A percentile compares a stretch with the other conserved stretches of the same genome.
phyloP scores from a whole-genome alignment of 1,140 invertebrate species.

The Drosophila subpulchrella region DNA sequence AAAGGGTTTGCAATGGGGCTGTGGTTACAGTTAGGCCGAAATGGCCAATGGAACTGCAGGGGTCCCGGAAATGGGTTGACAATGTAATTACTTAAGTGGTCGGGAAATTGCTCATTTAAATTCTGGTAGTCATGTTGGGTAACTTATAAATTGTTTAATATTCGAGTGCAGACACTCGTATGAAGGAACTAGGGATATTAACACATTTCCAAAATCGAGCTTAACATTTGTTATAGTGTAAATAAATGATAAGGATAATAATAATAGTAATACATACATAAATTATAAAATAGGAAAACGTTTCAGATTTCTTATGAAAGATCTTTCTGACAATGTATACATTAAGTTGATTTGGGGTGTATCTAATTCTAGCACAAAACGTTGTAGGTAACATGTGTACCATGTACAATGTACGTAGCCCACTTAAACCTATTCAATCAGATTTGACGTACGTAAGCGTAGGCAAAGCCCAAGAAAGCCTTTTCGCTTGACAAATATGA shows the following conservation, averaged over 20 bases:
- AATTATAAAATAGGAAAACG: too few relatives aligned
- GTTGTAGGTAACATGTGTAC: too few relatives aligned
- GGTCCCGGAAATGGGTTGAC: constrained; percentile 25
- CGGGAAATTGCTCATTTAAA: constrained; percentile 31
- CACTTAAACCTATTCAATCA: constrained; percentile 9
- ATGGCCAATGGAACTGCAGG: constrained; percentile 19
- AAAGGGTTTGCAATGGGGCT: constrained; percentile 4
- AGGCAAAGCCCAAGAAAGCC: constrained; percentile 21
- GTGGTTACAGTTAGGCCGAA: neutral
- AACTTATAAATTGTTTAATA: neutral
- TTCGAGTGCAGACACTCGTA: neutral
- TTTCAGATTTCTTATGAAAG: neutral
- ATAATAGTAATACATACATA: too few relatives aligned
- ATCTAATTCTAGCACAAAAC: too few relatives aligned
- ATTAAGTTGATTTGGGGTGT: too few relatives aligned
- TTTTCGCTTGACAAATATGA: constrained; percentile 14
- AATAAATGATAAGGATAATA: too few relatives aligned
- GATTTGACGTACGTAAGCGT: constrained; percentile 9
- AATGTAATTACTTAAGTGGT: constrained; percentile 26
- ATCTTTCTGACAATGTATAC: neutral
- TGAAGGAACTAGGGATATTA: too few relatives aligned
- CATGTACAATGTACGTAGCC: neutral
- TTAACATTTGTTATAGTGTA: too few relatives aligned
- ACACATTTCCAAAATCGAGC: too few relatives aligned
- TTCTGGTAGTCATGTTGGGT: neutral